Evolutionary conservation across 2,888 invertebrate species (phyloP).

Genomic region (Macrosiphum euphorbiae): DNA sequence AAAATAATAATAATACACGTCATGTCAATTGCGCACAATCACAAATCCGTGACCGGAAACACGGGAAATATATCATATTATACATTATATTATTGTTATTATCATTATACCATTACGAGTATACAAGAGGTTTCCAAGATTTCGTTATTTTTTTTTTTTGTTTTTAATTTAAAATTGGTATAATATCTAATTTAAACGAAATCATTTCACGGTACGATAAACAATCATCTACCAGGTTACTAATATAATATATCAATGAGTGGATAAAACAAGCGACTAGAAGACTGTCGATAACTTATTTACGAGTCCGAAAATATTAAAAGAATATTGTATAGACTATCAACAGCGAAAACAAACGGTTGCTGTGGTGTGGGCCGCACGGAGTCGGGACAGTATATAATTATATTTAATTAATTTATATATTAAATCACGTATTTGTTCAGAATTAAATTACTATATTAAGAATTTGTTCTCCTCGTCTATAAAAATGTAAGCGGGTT

Average conservation of each 20-base stretch:
- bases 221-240: neutral
- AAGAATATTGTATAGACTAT: neutral
- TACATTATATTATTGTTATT: constrained; percentile 22
- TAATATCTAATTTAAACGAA: constrained; percentile 41
- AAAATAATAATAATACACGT: constrained; percentile 22
- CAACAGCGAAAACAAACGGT: neutral
- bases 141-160: neutral
- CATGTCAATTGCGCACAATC: constrained; percentile 47
- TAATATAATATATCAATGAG: neutral
- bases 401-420: no score
- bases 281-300: neutral
- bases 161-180: constrained; percentile 32
- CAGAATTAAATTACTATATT: neutral
- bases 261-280: neutral
- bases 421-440: neutral
- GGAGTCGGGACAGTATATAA: no score
- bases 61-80: constrained; percentile 18
- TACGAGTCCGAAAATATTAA: neutral
- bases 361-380: neutral
- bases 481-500: neutral
- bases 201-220: constrained; percentile 49
- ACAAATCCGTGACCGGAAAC: constrained; percentile 59
- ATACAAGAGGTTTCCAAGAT: neutral
- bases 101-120: neutral
- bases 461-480: neutral